Base-by-base conservation (phyloP, 1,140 invertebrate species). In the Nasonia vitripennis region DNA sequence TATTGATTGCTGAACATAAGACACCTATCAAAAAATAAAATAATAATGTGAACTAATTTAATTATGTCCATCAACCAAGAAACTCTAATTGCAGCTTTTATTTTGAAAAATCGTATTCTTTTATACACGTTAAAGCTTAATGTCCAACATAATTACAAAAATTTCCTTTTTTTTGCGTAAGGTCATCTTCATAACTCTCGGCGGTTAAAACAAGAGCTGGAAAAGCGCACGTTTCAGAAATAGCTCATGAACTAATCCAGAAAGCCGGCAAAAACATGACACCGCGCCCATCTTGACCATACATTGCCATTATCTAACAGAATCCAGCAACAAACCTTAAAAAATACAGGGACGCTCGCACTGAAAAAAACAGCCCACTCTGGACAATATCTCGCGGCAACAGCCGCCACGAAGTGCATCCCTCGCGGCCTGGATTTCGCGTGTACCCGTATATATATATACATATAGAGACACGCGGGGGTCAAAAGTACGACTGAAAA, bases 291-390 rank as follows among this genome's bases (percentile, higher is more conserved):
- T 67, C 55, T 79, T 79, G 78, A 79, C 78, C 78, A 79, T 79
- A 79, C 45, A 79, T 67, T 67, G 41, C 31, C 55, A 79, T 79
- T 79, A 79, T 67, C 78, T 79, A 79, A 67, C 78, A 11, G 51
- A 62, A 62, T 17, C 11, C 20, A n/a, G 74, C 31, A 34, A 37
- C 17, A 7, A n/a, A 20, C 55, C 55, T 62, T 62, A 45, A 41
- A 75, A 75, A 41, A 11, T 23, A 45, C 74, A n/a, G 20, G 41
- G 3, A 17, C 20, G 45, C 45, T 55, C 9, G 41, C 34, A 37
- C 31, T 23, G 51, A 70, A 81, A 71, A 81, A 68, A 81, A 81
- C 3, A 27, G 9, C 23, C 37, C 27, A 14, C 17, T 27, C n/a
- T 70, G 41, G 31, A 48, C 62, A 81, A 71, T 70, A 81, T 81